Evolutionary conservation across 1,140 invertebrate genomes (phyloP), one percentile per base, ranked within the genome.

Genomic region (Panulirus ornatus): DNA sequence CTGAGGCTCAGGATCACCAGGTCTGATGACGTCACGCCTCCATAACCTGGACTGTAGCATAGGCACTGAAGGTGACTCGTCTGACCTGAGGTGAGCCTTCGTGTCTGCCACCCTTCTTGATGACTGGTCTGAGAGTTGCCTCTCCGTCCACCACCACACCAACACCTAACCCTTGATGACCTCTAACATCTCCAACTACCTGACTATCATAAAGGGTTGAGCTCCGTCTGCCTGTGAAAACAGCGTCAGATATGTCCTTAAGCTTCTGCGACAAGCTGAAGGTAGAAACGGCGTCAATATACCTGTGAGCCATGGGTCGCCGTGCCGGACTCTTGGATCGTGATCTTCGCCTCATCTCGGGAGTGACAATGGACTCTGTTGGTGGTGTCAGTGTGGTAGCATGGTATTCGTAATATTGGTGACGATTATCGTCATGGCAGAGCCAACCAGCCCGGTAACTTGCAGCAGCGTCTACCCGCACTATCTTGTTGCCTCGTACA

Each of bases 31-130:
- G 54, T 90, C 88, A 92, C 42, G 89, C 85, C 27, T 92, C 89
- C 92, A 92, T 91, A 42, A 92, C 79, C 81, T 92, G 92, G 44
- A 92, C 92, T 3, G 92, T 92, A 22, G 92, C 91, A 36, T 91
- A 92, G 36, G 92, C 91, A 40, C 92, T 92, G 90, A 92, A 92
- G 51, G 92, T 92, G 2, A 92, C 92, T 8, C 92, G 36, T 1
- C 90, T 47, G 30, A 84, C 44, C 30, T 91, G 91, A 5, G 84
- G 88, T 9, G 86, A 90, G n/a, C 71, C 51, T 16, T 87, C 81
- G 36, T 40, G 75, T 51, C 85, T 40, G 27, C 90, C 86, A 42
- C 92, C 91, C 27, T 90, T 91, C 63, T 92, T 92, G 36, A 92
- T 92, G 75, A 92, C 92, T 30, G 92, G 90, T n/a, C 88, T 71